These are phyloP conservation scores for Centrocercus urophasianus DNA, from an alignment of 2,113 vertebrate genomes.

Conservation along the genomic window DNA sequence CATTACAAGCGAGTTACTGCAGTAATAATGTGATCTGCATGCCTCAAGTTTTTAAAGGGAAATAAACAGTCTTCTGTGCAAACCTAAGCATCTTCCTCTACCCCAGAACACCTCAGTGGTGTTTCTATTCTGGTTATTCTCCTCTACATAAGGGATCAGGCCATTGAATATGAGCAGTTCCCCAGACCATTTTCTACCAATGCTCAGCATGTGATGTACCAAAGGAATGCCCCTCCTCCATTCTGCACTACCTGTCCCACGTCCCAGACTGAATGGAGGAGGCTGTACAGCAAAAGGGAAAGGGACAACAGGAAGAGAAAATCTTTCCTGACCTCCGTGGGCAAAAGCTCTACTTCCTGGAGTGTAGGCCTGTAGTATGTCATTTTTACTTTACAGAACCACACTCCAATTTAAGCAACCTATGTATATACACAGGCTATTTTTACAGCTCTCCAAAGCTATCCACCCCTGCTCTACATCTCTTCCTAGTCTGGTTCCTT, in stretches of 20 bases:
- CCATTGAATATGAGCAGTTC: accelerated
- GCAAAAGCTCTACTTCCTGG: not conserved
- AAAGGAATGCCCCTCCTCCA: not conserved
- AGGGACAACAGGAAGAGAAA: not conserved
- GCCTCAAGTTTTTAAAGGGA: not conserved
- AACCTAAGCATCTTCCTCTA: not conserved
- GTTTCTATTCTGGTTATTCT: not conserved
- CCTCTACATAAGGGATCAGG: not conserved
- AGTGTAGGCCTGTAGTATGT: not conserved
- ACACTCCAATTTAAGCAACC: not conserved
- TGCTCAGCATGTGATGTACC: not conserved
- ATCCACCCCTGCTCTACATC: not conserved
- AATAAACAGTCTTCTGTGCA: not conserved
- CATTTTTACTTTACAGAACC: not conserved
- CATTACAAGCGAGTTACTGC: not conserved
- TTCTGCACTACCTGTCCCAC: accelerated
- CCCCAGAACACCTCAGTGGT: not conserved
- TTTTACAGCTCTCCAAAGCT: not conserved
- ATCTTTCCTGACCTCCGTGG: not conserved
- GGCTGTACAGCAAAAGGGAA: not conserved
- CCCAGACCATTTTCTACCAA: accelerated
- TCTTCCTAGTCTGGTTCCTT: not conserved
- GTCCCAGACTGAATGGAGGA: not conserved
- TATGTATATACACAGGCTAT: not conserved
- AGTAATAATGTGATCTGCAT: not conserved